Evolutionary conservation across 1,140 invertebrate genomes (phyloP), one percentile per base, ranked within the genome.

Genomic region (Propsilocerus akamusi): DNA sequence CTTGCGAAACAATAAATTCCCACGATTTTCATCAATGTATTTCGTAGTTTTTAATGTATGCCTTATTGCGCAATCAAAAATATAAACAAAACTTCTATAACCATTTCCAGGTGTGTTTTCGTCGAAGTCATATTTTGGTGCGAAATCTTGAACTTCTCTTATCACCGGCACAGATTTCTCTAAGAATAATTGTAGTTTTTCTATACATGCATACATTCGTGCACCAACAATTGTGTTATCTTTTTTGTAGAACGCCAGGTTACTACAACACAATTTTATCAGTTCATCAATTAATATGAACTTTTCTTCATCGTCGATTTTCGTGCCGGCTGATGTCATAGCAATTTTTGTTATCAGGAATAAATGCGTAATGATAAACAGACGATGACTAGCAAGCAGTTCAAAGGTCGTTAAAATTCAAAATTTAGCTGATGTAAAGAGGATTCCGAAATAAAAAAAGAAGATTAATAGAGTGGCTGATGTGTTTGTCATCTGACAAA

Each of bases 41-140:
- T 76, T 69, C 56, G 75, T 78, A 1, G 84, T 59, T 49, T 75
- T 72, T 12, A 80, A 66, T 2, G 77, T 72, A 60, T 80, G 72
- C 12, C 74, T 52, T 24, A 87, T 71, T 59, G 81, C 82, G 51
- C 73, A 77, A 53, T 88, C 77, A 12, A 86, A 72, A 28, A 90
- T 69, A 26, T 67, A 70, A 4, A 88, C 63, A 58, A 87, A 86
- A 65, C 85, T 90, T 57, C 88, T 66, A 60, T 89, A 94, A 1
- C 91, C 91, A 72, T 94, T 94, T 3, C 83, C 89, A 2, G 84
- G 86, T 2, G 78, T 78, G 22, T 77, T 68, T 26, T 71, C 68
- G 60, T 87, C 80, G 58, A 86, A 86, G 63, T 94, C 89, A 67
- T 79, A 94, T 14, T 71, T 55, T 0, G 74, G 74, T 7, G 80